These are phyloP conservation scores for Ophraella communa DNA, from an alignment of 2,888 invertebrate species.

Conservation along the genomic window DNA sequence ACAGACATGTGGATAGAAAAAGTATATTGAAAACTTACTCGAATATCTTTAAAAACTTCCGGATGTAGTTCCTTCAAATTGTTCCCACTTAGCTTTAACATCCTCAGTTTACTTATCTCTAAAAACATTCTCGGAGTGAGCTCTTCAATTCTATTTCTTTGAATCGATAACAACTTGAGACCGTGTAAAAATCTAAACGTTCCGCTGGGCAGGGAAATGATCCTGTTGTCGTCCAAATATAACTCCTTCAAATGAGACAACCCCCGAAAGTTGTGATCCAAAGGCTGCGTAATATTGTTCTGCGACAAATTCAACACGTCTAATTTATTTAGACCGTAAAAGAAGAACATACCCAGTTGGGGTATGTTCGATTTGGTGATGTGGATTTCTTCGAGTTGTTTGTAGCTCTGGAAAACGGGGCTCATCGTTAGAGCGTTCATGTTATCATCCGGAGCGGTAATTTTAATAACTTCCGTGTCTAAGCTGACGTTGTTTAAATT, in stretches of 20 bases:
- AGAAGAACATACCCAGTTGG: conserved; percentile 78
- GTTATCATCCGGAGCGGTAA: conserved; percentile 69
- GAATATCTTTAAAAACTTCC: conserved; percentile 77
- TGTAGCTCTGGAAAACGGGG: conserved; percentile 67
- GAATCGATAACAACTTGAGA: conserved; percentile 69
- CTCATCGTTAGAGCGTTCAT: conserved; percentile 74
- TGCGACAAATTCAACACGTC: conserved; percentile 71
- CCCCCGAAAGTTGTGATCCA: conserved; percentile 77
- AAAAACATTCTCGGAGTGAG: conserved; percentile 76
- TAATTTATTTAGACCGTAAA: conserved; percentile 73
- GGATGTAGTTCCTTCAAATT: conserved; percentile 75
- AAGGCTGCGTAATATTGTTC: conserved; percentile 78
- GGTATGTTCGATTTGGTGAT: conserved; percentile 81
- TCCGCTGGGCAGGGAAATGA: conserved; percentile 78
- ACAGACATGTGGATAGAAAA: too few species aligned
- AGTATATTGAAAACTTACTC: conserved; percentile 57
- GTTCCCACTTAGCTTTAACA: conserved; percentile 79
- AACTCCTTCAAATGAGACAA: conserved; percentile 73
- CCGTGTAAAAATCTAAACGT: conserved; percentile 71
- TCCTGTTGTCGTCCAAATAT: conserved; percentile 77
- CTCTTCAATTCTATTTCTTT: conserved; percentile 72
- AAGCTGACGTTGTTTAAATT: conserved; percentile 69
- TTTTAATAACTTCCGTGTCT: conserved; percentile 66
- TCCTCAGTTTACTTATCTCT: conserved; percentile 73
- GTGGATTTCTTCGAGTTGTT: conserved; percentile 72